Conservation (phyloP, 2,797 vertebrate species). For the Leptoclinus maculatus region DNA sequence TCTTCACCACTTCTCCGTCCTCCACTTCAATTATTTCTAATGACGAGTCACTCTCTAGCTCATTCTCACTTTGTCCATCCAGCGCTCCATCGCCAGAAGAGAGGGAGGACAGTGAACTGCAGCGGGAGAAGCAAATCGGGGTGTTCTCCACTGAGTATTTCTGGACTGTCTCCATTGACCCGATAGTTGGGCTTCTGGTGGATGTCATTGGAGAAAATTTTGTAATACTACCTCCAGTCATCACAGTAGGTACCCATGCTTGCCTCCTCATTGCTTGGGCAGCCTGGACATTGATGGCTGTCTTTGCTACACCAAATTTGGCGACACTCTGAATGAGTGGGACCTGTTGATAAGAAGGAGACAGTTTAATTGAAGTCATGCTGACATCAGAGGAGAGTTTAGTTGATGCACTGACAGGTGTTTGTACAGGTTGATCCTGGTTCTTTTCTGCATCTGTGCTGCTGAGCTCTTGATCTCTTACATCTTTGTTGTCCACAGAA, state of each 20-base stretch:
- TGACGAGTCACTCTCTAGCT: slow-evolving; percentile 94
- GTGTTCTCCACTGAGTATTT: slow-evolving; percentile 93
- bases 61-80: slow-evolving; percentile 92
- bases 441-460: slow-evolving; percentile 81
- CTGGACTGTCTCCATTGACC: slow-evolving; percentile 89
- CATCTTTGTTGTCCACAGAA: slow-evolving; percentile 80
- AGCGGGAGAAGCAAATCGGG: slow-evolving; percentile 95
- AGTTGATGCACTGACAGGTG: slow-evolving; percentile 79
- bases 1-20: slow-evolving; percentile 81
- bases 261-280: slow-evolving; percentile 86
- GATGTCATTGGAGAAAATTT: slow-evolving; percentile 85
- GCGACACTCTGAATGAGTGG: slow-evolving; percentile 87
- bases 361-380: slow-evolving; percentile 93
- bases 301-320: slow-evolving; percentile 77
- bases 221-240: slow-evolving; percentile 85
- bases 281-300: slow-evolving; percentile 82
- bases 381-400: slow-evolving; percentile 85
- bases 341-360: slow-evolving; percentile 95
- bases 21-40: slow-evolving; percentile 96
- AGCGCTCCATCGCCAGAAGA: slow-evolving; percentile 91
- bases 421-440: slow-evolving; percentile 75
- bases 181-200: slow-evolving; percentile 75
- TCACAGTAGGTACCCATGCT: slow-evolving; percentile 88
- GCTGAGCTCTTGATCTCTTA: slow-evolving; percentile 61
- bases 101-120: slow-evolving; percentile 96